Percentiles rank a stretch among this genome's conserved stretches.
Conservation (phyloP, 2,113 vertebrate genomes). For the Eublepharis macularius region DNA sequence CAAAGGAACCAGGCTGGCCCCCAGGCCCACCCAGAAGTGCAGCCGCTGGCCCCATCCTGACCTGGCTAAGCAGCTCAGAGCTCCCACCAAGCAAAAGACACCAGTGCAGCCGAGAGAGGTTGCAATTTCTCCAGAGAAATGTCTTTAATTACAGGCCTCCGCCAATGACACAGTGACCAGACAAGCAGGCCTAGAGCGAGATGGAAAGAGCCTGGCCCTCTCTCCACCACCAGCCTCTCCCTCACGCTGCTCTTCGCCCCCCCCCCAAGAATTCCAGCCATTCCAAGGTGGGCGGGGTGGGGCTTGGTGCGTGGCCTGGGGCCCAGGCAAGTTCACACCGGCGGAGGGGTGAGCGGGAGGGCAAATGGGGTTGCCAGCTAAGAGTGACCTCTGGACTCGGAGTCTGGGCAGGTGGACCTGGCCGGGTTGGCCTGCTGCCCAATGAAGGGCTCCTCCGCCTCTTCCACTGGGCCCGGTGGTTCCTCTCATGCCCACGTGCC, state of each 20-base stretch:
- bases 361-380: not conserved
- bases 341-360: not conserved
- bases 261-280: no score
- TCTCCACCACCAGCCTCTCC: not conserved
- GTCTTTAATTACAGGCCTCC: not conserved
- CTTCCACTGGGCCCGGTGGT: no score
- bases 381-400: no score
- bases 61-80: not conserved
- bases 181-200: not conserved
- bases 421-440: no score
- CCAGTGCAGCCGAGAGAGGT: rapidly evolving
- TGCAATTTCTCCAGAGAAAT: no score
- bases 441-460: not conserved
- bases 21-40: not conserved
- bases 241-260: no score
- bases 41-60: not conserved
- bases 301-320: not conserved
- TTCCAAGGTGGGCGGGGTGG: not conserved
- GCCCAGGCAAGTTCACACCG: not conserved
- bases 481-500: no score
- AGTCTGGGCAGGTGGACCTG: no score
- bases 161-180: rapidly evolving
- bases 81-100: not conserved
- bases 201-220: rapidly evolving
- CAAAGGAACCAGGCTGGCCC: not conserved